These are phyloP conservation scores for Seira ritae DNA, from an alignment of 2,888 invertebrate genomes.

Conservation along the genomic window DNA sequence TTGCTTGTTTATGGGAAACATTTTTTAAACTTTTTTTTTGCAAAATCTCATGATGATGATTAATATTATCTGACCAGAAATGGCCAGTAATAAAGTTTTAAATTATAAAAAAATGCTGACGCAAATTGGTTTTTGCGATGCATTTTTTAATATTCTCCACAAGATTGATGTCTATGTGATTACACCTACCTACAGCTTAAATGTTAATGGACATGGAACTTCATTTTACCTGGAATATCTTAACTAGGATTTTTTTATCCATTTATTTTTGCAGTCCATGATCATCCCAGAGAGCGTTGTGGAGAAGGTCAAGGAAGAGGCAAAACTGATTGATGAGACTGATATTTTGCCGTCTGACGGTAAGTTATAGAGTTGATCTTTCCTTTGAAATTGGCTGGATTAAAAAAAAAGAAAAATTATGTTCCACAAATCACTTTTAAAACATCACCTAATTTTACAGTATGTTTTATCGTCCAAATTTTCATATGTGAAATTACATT, in stretches of 20 bases:
- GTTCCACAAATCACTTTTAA: too few relatives aligned
- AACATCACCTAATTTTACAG: constrained; percentile 28
- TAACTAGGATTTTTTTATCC: neutral
- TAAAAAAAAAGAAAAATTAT: constrained; percentile 1
- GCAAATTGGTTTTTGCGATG: too few relatives aligned
- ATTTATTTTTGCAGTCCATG: constrained; percentile 54
- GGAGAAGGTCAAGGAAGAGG: constrained; percentile 55
- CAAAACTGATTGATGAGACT: constrained; percentile 42
- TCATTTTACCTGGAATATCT: neutral
- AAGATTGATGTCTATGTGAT: neutral
- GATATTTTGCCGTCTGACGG: constrained; percentile 3
- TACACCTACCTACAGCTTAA: neutral
- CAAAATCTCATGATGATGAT: too few relatives aligned
- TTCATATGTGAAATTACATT: neutral
- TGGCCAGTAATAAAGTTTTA: too few relatives aligned
- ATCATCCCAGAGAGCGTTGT: constrained; percentile 45
- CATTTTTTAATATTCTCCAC: neutral
- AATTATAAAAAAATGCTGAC: too few relatives aligned
- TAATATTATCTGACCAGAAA: too few relatives aligned
- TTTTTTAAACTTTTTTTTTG: too few relatives aligned
- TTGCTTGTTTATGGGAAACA: too few relatives aligned
- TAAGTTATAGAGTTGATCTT: too few relatives aligned
- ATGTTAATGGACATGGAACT: neutral
- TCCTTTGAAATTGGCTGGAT: neutral
- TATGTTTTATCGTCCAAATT: neutral